Base-by-base conservation (phyloP, 2,113 vertebrate species). In the Cephalopholis sonnerati region DNA sequence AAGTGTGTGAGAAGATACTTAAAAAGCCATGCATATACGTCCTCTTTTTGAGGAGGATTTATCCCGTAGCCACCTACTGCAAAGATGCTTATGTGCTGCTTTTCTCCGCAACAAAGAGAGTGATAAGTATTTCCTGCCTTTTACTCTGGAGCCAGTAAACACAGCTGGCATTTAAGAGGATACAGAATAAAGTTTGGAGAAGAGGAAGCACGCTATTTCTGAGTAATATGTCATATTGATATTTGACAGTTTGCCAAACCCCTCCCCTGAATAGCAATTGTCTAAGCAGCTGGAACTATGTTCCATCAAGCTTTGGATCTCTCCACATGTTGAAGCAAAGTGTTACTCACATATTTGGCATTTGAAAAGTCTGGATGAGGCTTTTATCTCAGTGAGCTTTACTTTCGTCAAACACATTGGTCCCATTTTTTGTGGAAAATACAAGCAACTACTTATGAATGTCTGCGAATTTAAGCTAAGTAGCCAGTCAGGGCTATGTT, bases 21-120 rank as follows among this genome's bases (percentile, higher is more conserved):
- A 46, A 82, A 70, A 81, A 77, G 66, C 59, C 62, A 64, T 16
- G 20, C 46, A 32, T 75, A 62, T 72, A 67, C 5, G 4, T 82
- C 55, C 74, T 54, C 54, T 76, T 79, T 66, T 46, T 27, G 58
- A 82, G 62, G 32, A 36, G 77, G 58, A 76, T 82, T 84, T 85
- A 87, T 24, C 46, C 77, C 36, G 15, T 27, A 75, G 75, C 70
- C 87, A 81, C 75, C 68, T 68, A 76, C 80, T 73, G 71, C 74
- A 82, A 85, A 82, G 71, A 67, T 46, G 70, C 74, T 74, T 79
- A 65, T 1, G 32, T 15, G 39, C 29, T 39, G 27, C 67, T 75
- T 76, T 68, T 73, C 65, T 70, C 13, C 20, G 25, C 27, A 68
- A 82, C 54, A 75, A 63, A 77, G 73, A 67, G 22, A 81, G 53